Evolutionary conservation across 2,888 invertebrate species (phyloP).

Genomic region (Chydorus sphaericus): DNA sequence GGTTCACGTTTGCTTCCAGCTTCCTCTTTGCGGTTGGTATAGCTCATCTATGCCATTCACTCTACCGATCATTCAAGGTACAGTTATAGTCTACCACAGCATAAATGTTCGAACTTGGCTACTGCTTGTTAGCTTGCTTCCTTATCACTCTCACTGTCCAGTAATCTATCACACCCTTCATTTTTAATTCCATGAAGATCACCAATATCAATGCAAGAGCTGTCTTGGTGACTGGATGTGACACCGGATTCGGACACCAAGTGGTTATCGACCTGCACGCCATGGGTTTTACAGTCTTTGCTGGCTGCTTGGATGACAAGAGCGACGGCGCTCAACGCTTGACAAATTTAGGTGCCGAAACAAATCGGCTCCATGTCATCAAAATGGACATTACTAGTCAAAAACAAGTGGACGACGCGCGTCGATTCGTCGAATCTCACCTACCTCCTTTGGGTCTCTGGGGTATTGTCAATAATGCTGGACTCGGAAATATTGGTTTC

Average conservation of each 20-base stretch:
- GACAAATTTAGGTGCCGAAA: not conserved
- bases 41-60: too few relatives aligned
- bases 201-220: constrained; percentile 16
- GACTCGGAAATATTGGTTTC: constrained; percentile 71
- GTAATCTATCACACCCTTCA: too few relatives aligned
- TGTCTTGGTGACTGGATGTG: constrained; percentile 22
- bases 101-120: too few relatives aligned
- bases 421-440: not conserved
- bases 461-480: constrained; percentile 79
- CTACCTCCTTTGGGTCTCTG: constrained; percentile 40
- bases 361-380: not conserved
- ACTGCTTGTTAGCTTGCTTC: too few relatives aligned
- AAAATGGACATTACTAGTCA: not conserved
- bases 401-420: not conserved
- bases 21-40: too few relatives aligned
- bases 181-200: too few relatives aligned
- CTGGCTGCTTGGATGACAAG: not conserved
- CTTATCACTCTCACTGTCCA: too few relatives aligned
- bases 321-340: not conserved
- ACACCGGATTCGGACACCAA: constrained; percentile 20
- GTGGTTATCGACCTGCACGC: constrained; percentile 19
- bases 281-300: constrained; percentile 13
- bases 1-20: too few relatives aligned
- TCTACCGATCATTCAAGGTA: too few relatives aligned
- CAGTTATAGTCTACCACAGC: too few relatives aligned